Evolutionary conservation across 2,888 invertebrate species (phyloP).

Genomic region (Branchipolynoe longqiensis): DNA sequence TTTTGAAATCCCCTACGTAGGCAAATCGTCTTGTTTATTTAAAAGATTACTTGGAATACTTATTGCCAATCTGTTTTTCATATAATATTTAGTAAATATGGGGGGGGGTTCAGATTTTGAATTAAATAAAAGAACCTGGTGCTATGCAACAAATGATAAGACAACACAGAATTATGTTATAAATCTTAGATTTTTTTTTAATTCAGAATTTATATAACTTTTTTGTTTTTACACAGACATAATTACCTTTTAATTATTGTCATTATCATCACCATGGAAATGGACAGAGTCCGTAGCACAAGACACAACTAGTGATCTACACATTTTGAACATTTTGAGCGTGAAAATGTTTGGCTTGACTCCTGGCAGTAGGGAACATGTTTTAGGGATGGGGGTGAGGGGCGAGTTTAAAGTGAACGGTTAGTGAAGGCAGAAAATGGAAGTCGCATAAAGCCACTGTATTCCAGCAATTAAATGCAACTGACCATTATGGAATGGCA

Average conservation of each 20-base stretch:
- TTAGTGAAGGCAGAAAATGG: background rate
- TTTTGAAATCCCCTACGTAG: too few species aligned
- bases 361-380: background rate
- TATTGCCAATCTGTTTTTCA: too few species aligned
- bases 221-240: conserved; percentile 43
- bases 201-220: conserved; percentile 45
- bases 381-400: background rate
- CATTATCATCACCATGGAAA: conserved; percentile 40
- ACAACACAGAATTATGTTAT: background rate
- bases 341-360: background rate
- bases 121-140: too few species aligned
- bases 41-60: too few species aligned
- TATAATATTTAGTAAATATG: too few species aligned
- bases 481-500: too few species aligned
- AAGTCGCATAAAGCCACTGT: too few species aligned
- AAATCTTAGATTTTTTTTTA: conserved; percentile 47
- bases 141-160: background rate
- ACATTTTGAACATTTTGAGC: conserved; percentile 5
- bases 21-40: too few species aligned
- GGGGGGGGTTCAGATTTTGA: too few species aligned
- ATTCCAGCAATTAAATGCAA: too few species aligned
- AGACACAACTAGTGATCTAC: conserved; percentile 3
- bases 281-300: background rate
- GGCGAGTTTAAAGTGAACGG: background rate
- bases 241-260: background rate